phyloP scores from a whole-genome alignment of 1,140 invertebrate genomes.

The Formica selysi region DNA sequence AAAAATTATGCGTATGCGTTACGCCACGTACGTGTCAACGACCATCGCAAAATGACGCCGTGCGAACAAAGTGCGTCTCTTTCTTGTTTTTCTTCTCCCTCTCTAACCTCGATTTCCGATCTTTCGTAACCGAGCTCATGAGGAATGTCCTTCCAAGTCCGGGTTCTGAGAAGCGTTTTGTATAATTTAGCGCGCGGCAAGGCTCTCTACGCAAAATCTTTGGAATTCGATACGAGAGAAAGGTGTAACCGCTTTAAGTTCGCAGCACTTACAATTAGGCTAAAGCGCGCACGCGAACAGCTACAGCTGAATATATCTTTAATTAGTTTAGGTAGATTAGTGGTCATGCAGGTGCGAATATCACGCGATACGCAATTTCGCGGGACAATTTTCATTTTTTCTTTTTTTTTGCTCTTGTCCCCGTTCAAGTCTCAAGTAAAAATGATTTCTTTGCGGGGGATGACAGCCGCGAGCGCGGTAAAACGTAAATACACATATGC shows the following conservation, averaged over 20 bases:
- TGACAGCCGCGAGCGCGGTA: not conserved
- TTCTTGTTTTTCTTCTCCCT: not conserved
- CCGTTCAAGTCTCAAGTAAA: not conserved
- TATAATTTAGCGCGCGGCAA: not conserved
- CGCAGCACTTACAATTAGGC: not conserved
- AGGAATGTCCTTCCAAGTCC: conserved; percentile 4
- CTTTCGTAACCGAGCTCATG: not conserved
- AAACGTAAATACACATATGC: not conserved
- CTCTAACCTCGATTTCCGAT: not conserved
- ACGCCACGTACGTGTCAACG: conserved; percentile 18
- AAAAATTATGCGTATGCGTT: conserved; percentile 13
- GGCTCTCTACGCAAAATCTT: not conserved
- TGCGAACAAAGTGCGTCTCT: not conserved
- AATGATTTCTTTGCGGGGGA: not conserved
- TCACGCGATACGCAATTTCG: not conserved
- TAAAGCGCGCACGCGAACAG: not conserved
- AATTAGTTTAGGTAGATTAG: too few relatives aligned
- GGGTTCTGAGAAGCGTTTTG: not conserved
- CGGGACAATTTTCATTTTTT: too few relatives aligned
- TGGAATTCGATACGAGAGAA: conserved; percentile 5
- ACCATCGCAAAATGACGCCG: not conserved
- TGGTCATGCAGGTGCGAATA: too few relatives aligned
- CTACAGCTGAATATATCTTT: not conserved
- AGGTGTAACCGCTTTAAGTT: conserved; percentile 2
- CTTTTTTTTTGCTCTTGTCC: not conserved